phyloP scores from a whole-genome alignment of 1,140 invertebrate species.

The Linepithema humile region DNA sequence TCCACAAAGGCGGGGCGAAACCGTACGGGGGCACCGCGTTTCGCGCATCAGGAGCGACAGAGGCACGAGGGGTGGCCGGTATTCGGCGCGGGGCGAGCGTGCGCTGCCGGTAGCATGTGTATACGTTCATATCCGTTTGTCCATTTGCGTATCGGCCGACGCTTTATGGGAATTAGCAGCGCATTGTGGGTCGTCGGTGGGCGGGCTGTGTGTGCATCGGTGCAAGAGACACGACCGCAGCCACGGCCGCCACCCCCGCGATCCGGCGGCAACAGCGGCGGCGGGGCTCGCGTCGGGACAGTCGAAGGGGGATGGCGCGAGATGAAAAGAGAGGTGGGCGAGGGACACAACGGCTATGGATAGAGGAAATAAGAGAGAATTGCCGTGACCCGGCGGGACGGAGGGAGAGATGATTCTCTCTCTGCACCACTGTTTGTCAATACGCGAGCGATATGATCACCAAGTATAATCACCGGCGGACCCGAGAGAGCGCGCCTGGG shows the following conservation, averaged over 20 bases:
- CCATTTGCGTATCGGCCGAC: slow-evolving; percentile 81
- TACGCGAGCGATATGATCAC: slow-evolving; percentile 81
- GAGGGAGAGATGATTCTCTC: slow-evolving; percentile 70
- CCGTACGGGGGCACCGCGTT: slow-evolving; percentile 13
- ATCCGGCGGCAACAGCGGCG: neutral
- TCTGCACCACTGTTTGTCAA: slow-evolving; percentile 79
- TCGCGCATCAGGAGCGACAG: slow-evolving; percentile 18
- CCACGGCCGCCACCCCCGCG: slow-evolving; percentile 64
- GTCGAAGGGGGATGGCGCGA: slow-evolving; percentile 49
- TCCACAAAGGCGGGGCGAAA: slow-evolving; percentile 63
- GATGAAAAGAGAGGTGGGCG: slow-evolving; percentile 21
- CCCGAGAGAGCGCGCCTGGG: slow-evolving; percentile 65
- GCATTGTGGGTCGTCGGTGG: slow-evolving; percentile 82
- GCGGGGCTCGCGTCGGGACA: slow-evolving; percentile 60
- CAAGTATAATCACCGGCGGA: slow-evolving; percentile 80
- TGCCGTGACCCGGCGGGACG: neutral
- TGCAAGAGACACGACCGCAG: slow-evolving; percentile 76
- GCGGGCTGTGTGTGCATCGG: slow-evolving; percentile 78
- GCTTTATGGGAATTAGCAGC: slow-evolving; percentile 83
- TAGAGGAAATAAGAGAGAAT: slow-evolving; percentile 65
- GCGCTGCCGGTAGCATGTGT: slow-evolving; percentile 64
- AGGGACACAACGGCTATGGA: slow-evolving; percentile 33
- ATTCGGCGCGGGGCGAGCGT: slow-evolving; percentile 60
- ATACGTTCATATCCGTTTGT: slow-evolving; percentile 78
- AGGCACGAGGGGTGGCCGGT: slow-evolving; percentile 53